Percentiles rank a stretch among this genome's conserved stretches.
Evolutionary conservation across 2,113 vertebrate genomes (phyloP).

Genomic region (Ammodytes marinus): DNA sequence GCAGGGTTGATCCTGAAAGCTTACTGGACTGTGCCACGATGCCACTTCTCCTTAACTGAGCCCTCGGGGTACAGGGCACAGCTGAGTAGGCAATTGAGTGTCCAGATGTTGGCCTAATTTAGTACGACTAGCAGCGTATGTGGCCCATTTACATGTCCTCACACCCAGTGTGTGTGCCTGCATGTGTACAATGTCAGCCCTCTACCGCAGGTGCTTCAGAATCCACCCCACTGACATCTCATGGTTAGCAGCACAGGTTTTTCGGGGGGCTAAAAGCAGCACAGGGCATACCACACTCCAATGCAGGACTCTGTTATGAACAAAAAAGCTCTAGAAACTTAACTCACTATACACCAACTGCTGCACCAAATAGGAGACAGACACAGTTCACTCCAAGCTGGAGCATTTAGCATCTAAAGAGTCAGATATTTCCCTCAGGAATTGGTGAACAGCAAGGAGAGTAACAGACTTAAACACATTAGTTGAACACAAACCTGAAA

Average conservation of each 20-base stretch:
- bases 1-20: constrained; percentile 43
- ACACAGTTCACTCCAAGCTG: not conserved
- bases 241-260: constrained; percentile 18
- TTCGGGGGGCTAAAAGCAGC: not conserved
- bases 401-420: not conserved
- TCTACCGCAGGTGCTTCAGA: constrained; percentile 56
- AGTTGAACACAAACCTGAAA: not conserved
- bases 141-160: constrained; percentile 72
- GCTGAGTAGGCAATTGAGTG: constrained; percentile 74
- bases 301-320: no score
- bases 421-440: not conserved
- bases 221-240: not conserved
- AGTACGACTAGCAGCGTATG: constrained; percentile 72
- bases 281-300: no score
- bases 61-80: constrained; percentile 69
- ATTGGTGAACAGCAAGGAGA: not conserved
- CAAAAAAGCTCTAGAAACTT: not conserved
- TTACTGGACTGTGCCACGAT: constrained; percentile 50
- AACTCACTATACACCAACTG: no score
- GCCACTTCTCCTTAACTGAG: constrained; percentile 62
- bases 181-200: constrained; percentile 49
- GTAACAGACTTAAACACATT: not conserved
- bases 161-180: constrained; percentile 55
- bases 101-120: constrained; percentile 87
- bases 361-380: not conserved